Evolutionary conservation across 2,888 invertebrate genomes (phyloP), one percentile per base, ranked within the genome.

Genomic region (Troglohyphantes excavatus): DNA sequence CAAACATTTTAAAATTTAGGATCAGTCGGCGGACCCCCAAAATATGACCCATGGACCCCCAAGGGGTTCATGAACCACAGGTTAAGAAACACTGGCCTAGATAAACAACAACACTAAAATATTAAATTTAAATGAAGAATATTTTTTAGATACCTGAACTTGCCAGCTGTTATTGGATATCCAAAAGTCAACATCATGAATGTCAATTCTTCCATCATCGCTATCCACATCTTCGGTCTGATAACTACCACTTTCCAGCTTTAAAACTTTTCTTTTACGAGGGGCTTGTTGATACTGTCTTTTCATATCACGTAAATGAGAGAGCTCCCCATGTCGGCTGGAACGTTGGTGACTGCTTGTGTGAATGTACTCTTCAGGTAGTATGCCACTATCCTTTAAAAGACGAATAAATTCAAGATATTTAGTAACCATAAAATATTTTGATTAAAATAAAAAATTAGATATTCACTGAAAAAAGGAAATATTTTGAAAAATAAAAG

Each of bases 181-280:
- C 26, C 97, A 94, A 93, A 98, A 98, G 93, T 98, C 98, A 5
- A 98, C 95, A 93, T 98, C 97, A 79, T 97, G 95, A 92, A 97
- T 96, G 93, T 98, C 96, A 67, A 96, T 94, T n/a, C 92, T 92
- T 13, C 93, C 93, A 43, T 95, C 94, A 78, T 94, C 94, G 21
- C 94, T 94, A 27, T 94, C 94, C 13, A 96, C 95, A 53, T 96
- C 95, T 33, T 92, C 93, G 92, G 96, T 95, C 93, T 95, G 95
- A 92, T 96, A 96, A 0, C 95, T 94, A 65, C 93, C 93, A n/a
- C 93, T 92, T 91, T 93, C 93, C 33, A 93, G 81, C 93, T 96
- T 96, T 7, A 98, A 94, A 53, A 96, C 95, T 93, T 97, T 97
- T 90, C 96, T 95, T 92, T 95, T 95, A 92, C 95, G 95, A 0